These are phyloP conservation scores for Hydra vulgaris DNA, from an alignment of 30 jellyfish, hydroid and myxozoan species.

Conservation along the genomic window DNA sequence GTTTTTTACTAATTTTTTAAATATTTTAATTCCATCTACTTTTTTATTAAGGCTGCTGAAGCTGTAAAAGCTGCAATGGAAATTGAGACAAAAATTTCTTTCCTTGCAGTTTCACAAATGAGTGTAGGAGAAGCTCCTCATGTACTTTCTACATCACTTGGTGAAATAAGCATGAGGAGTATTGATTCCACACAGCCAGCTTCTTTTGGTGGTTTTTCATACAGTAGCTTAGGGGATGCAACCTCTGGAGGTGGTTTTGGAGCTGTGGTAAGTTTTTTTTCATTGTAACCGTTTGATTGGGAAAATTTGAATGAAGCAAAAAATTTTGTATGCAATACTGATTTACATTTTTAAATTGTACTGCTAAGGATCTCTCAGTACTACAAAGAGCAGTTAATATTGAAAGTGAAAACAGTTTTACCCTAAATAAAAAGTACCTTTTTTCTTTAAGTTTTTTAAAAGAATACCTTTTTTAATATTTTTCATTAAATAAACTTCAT, in stretches of 20 bases:
- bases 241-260: background rate
- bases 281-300: too few relatives aligned
- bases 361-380: too few relatives aligned
- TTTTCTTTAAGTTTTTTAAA: too few relatives aligned
- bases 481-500: too few relatives aligned
- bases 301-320: too few relatives aligned
- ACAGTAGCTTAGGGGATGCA: background rate
- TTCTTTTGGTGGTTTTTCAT: background rate
- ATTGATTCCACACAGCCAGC: background rate
- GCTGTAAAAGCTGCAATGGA: slow-evolving; percentile 18
- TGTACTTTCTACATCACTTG: slow-evolving; percentile 13
- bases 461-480: too few relatives aligned
- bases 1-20: background rate
- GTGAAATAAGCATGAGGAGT: background rate
- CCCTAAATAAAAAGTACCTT: too few relatives aligned
- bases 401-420: too few relatives aligned
- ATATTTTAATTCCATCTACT: background rate
- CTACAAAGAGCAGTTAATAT: too few relatives aligned
- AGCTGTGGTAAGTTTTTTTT: background rate
- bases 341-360: too few relatives aligned
- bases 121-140: slow-evolving; percentile 52
- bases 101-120: slow-evolving; percentile 27
- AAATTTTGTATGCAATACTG: too few relatives aligned
- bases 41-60: slow-evolving; percentile 30
- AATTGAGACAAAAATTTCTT: slow-evolving; percentile 9